These are phyloP conservation scores for Perizoma affinitatum DNA, from an alignment of 2,888 invertebrate species.

Conservation along the genomic window DNA sequence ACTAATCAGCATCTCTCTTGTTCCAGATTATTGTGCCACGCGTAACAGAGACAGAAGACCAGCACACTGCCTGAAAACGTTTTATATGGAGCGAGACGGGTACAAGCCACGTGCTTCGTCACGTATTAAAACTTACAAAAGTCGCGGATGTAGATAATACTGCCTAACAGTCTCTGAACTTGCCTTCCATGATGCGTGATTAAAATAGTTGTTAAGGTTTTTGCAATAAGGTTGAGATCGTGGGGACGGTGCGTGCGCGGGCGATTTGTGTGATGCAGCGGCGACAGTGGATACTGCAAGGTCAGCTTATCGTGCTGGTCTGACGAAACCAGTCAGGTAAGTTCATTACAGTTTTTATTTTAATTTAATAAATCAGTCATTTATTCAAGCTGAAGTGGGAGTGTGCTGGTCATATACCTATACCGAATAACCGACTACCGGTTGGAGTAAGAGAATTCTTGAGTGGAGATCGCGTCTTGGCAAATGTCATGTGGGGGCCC, in stretches of 20 bases:
- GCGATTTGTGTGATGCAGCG: slow-evolving; percentile 72
- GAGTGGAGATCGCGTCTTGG: too few relatives aligned
- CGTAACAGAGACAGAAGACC: slow-evolving; percentile 62
- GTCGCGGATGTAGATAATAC: slow-evolving; percentile 73
- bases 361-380: too few relatives aligned
- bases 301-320: slow-evolving; percentile 62
- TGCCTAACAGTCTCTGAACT: slow-evolving; percentile 55
- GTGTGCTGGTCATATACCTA: too few relatives aligned
- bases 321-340: slow-evolving; percentile 80
- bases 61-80: slow-evolving; percentile 61
- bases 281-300: slow-evolving; percentile 57
- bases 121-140: slow-evolving; percentile 67
- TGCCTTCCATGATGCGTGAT: slow-evolving; percentile 46
- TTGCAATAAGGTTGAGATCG: slow-evolving; percentile 50
- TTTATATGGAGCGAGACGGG: slow-evolving; percentile 81
- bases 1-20: slow-evolving; percentile 61
- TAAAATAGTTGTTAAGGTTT: slow-evolving; percentile 41
- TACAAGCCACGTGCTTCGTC: slow-evolving; percentile 69
- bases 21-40: slow-evolving; percentile 70
- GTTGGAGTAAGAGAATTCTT: too few relatives aligned
- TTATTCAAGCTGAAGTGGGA: too few relatives aligned
- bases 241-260: slow-evolving; percentile 51
- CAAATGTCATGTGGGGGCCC: too few relatives aligned
- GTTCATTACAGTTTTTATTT: slow-evolving; percentile 23
- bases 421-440: too few relatives aligned